phyloP scores from a whole-genome alignment of 2,113 vertebrate genomes.

The Amblyopsis rosae region DNA sequence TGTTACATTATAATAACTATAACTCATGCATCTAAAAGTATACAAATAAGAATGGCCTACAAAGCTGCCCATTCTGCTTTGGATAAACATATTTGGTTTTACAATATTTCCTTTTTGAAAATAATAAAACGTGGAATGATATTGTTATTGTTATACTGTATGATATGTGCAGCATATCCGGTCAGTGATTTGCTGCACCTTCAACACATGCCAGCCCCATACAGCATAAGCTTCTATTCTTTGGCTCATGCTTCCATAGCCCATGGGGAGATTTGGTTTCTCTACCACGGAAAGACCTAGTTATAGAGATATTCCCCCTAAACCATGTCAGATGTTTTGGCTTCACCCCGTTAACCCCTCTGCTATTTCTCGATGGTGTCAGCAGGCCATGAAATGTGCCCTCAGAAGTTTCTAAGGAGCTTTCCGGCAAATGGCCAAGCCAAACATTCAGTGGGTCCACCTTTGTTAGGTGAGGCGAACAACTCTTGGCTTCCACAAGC shows the following conservation, averaged over 20 bases:
- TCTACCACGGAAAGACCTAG: conserved; percentile 28
- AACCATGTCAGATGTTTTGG: conserved; percentile 70
- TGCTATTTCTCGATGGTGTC: conserved; percentile 54
- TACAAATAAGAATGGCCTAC: too few species aligned
- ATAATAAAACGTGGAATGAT: neutral
- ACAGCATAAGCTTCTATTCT: conserved; percentile 2
- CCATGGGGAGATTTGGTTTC: conserved; percentile 57
- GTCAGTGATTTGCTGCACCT: conserved; percentile 22
- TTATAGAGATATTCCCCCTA: conserved; percentile 60
- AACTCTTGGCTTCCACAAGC: conserved; percentile 42
- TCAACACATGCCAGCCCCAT: conserved; percentile 30
- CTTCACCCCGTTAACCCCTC: conserved; percentile 43
- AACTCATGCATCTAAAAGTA: too few species aligned
- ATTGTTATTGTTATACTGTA: neutral
- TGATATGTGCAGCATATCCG: neutral
- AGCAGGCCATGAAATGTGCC: conserved; percentile 58
- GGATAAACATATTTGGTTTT: too few species aligned
- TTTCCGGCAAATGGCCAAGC: conserved; percentile 51
- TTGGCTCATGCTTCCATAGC: conserved; percentile 23
- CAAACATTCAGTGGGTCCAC: conserved; percentile 45
- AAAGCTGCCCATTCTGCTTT: too few species aligned
- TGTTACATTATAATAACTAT: too few species aligned
- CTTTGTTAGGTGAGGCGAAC: conserved; percentile 20
- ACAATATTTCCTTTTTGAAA: neutral
- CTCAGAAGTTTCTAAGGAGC: conserved; percentile 61